phyloP scores from a whole-genome alignment of 2,113 vertebrate species.

The Platycercus adscitus region DNA sequence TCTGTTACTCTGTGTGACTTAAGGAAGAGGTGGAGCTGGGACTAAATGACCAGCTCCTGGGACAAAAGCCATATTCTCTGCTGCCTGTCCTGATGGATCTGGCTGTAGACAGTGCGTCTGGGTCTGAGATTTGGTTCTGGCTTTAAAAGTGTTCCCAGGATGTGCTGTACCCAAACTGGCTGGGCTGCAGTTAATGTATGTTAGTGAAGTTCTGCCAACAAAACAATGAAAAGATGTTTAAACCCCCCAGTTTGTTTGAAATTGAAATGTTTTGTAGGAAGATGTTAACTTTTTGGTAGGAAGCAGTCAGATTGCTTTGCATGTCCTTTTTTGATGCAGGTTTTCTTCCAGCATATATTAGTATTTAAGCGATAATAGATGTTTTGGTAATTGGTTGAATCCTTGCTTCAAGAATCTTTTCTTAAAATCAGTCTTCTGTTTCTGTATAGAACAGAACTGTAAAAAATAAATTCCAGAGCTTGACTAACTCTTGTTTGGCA shows the following conservation, averaged over 20 bases:
- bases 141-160: background rate
- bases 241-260: background rate
- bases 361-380: background rate
- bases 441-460: background rate
- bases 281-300: background rate
- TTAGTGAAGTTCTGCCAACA: background rate
- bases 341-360: background rate
- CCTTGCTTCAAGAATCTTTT: background rate
- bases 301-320: background rate
- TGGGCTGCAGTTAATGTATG: background rate
- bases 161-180: background rate
- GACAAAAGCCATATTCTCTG: background rate
- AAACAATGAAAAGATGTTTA: background rate
- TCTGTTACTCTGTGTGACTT: background rate
- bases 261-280: background rate
- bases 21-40: background rate
- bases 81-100: background rate
- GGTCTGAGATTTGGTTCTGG: background rate
- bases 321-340: background rate
- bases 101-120: background rate
- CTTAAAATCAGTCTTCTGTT: background rate
- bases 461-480: constrained; percentile 20
- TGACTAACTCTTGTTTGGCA: constrained; percentile 44
- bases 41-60: background rate
- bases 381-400: background rate